Base-by-base conservation (phyloP, 2,888 invertebrate genomes). In the Drosophila phalerata region DNA sequence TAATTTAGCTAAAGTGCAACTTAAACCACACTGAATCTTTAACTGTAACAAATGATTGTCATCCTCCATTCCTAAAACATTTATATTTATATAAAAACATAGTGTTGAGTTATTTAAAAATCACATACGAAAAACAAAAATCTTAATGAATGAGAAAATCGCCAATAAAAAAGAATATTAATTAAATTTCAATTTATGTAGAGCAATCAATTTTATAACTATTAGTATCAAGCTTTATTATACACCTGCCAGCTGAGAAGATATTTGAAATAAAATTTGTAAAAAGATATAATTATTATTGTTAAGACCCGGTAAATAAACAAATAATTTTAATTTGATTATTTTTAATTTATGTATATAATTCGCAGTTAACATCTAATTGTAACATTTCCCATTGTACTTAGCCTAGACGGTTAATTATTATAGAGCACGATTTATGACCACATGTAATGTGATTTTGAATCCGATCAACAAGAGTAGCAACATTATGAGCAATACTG, bases 401-500 rank as follows among this genome's bases (percentile, higher is more conserved):
- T n/a, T 37, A 37, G 19, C 13, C 3, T 43, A 43, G 43, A 43
- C 13, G 3, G n/a, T 43, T 43, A 25, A 1, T 8, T 11, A 15
- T 19, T 13, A 77, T n/a, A 89, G 74, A 8, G 88, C 81, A 15
- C 80, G 79, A 53, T 79, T 85, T 6, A 92, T 85, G 58, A 88
- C 88, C 22, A 89, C 45, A 37, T 72, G 68, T 57, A 92, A 73
- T 17, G 89, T 82, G 3, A 89, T 19, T 55, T 89, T 89, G 48
- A 92, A 90, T 9, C 80, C 49, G 3, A 90, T 15, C 34, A 88
- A 73, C n/a, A 92, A 73, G 3, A 74, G 11, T 8, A 87, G 5
- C 38, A 95, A 94, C 94, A 95, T 96, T 60, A 94, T 89, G 0
- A 94, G 69, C 72, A 96, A 93, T 25, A 94, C 94, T 22, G 93